Percentiles rank a stretch among this genome's conserved stretches.
These are phyloP conservation scores for Tachystola acroxantha DNA, from an alignment of 2,888 invertebrate genomes.

Conservation along the genomic window DNA sequence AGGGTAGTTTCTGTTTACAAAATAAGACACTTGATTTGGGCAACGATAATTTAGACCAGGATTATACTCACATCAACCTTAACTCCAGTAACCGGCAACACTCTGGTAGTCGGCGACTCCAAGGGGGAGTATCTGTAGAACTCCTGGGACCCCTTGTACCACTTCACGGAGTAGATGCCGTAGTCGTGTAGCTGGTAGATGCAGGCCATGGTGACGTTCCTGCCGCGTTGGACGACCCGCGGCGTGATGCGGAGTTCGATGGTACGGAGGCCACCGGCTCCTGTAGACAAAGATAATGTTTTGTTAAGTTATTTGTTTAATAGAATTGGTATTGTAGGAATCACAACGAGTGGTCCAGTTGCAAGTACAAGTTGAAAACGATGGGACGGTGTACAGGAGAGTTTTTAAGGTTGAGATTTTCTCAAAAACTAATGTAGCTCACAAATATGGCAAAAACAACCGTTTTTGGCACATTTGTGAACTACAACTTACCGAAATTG, in stretches of 20 bases:
- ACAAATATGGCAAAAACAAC: too few species aligned
- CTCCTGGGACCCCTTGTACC: constrained; percentile 89
- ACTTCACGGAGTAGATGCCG: constrained; percentile 90
- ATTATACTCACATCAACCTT: constrained; percentile 90
- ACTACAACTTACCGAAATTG: too few species aligned
- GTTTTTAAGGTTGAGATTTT: too few species aligned
- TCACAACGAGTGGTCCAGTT: too few species aligned
- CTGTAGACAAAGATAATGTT: constrained; percentile 69
- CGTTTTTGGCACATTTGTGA: too few species aligned
- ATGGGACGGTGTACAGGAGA: too few species aligned
- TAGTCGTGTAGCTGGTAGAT: constrained; percentile 86
- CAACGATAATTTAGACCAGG: too few species aligned
- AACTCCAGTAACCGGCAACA: constrained; percentile 85
- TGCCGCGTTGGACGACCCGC: constrained; percentile 82
- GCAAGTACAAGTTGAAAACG: too few species aligned
- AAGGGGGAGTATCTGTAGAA: constrained; percentile 90
- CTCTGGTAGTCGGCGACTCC: constrained; percentile 84
- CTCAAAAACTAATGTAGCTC: too few species aligned
- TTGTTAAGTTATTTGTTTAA: constrained; percentile 3
- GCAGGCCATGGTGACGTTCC: constrained; percentile 85
- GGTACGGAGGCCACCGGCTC: constrained; percentile 83
- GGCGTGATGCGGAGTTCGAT: constrained; percentile 85
- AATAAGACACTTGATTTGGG: too few species aligned
- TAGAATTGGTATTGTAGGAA: too few species aligned
- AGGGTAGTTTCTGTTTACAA: too few species aligned